These are phyloP conservation scores for Coccyzus lansbergi DNA, from an alignment of 2,797 vertebrate species.

Conservation along the genomic window DNA sequence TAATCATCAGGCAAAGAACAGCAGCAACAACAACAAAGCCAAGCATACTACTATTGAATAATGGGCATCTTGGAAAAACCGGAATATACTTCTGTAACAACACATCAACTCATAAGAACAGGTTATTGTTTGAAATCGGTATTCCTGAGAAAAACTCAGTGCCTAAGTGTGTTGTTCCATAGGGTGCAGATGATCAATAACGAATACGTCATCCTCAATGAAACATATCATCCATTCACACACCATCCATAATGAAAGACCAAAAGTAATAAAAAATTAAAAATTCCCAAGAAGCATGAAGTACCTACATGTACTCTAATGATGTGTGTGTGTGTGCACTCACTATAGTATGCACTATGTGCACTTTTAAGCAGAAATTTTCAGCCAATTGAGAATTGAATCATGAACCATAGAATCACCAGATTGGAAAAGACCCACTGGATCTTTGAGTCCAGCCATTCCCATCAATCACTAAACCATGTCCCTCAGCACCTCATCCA, in stretches of 20 bases:
- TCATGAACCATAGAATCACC: too few relatives aligned
- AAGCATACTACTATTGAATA: neutral
- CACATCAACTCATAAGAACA: neutral
- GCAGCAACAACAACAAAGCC: neutral
- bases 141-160: neutral
- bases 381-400: neutral
- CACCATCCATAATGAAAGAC: neutral
- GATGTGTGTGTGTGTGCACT: rapidly evolving
- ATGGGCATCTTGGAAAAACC: neutral
- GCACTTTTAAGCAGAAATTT: neutral
- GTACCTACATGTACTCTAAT: neutral
- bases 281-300: rapidly evolving
- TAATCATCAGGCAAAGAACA: neutral
- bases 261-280: neutral
- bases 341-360: neutral
- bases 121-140: neutral
- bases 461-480: too few relatives aligned
- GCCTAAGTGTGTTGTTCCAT: neutral
- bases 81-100: neutral
- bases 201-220: neutral
- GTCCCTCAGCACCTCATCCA: too few relatives aligned
- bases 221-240: neutral
- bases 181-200: neutral
- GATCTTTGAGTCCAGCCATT: too few relatives aligned
- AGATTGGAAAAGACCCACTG: too few relatives aligned